Percentiles rank a stretch among this genome's conserved stretches.
Evolutionary conservation across 2,888 invertebrate genomes (phyloP).

Genomic region (Tachina lurida): DNA sequence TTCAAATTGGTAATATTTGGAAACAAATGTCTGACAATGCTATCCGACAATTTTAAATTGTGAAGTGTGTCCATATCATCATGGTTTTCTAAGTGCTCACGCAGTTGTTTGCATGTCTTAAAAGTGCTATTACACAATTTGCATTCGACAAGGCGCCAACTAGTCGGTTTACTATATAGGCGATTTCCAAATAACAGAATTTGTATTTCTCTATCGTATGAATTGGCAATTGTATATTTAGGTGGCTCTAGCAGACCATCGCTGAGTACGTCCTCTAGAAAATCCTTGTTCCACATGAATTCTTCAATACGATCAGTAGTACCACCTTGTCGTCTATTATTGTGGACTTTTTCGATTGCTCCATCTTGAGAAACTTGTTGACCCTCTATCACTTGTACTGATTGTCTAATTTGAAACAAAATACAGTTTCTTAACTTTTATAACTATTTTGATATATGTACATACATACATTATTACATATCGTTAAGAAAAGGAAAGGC

Average conservation of each 20-base stretch:
- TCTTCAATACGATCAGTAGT: no score
- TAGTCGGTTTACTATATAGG: conserved; percentile 75
- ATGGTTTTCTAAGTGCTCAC: conserved; percentile 76
- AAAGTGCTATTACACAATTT: conserved; percentile 78
- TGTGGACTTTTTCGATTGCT: conserved; percentile 33
- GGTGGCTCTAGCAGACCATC: background rate
- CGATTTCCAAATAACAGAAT: conserved; percentile 76
- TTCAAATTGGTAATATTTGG: conserved; percentile 68
- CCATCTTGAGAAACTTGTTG: conserved; percentile 70
- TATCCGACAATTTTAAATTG: conserved; percentile 70
- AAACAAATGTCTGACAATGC: conserved; percentile 73
- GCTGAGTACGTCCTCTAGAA: background rate
- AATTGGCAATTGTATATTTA: background rate
- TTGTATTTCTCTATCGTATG: conserved; percentile 71
- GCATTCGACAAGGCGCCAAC: conserved; percentile 77
- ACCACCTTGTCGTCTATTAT: conserved; percentile 62
- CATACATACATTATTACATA: no score
- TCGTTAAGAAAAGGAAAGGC: background rate
- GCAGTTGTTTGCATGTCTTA: conserved; percentile 75
- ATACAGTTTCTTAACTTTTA: background rate
- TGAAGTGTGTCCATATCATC: conserved; percentile 65
- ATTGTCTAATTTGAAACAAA: background rate
- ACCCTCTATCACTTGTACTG: conserved; percentile 61
- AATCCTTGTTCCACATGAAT: background rate
- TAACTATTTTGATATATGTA: background rate